Base-by-base conservation (phyloP, 2,113 vertebrate species). In the Castor canadensis region DNA sequence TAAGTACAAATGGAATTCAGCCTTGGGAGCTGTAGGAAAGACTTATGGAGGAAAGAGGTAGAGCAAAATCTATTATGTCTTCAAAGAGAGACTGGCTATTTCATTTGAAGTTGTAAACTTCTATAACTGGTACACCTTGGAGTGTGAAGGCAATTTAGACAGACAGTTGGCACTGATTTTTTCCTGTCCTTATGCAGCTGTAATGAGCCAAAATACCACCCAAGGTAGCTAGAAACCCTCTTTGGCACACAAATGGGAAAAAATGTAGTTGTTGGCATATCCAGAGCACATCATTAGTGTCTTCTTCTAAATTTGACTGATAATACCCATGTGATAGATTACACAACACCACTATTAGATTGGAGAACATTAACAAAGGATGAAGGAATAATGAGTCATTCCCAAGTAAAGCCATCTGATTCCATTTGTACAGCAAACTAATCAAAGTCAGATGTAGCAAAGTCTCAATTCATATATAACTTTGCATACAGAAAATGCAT, bases 311-410 rank as follows among this genome's bases (percentile, higher is more conserved):
- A 87, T 67, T 62, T 84, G 80, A 52, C 67, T 77, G 71, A 49
- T 87, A 85, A 80, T 38, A 87, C 28, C 54, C 84, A n/a, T 54
- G 40, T 56, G 72, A 89, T 17, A 71, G 69, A 87, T 95, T 84
- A 77, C 54, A 92, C 64, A 92, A 40, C n/a, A 49, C 54, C 20
- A 56, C 56, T 87, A 81, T 95, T 95, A 90, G 87, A 95, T 97
- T 90, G 52, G 81, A 94, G 49, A 90, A 81, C 92, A 84, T 92
- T 85, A 95, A 62, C 84, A 93, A 60, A 95, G 43, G n/a, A 84
- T 71, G 72, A 89, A 89, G 77, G 56, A 77, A 84, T 66, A 79
- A 87, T 92, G 95, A 95, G 32, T 92, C 94, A 89, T 76, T 82
- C 40, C 66, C 58, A 96, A 79, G 22, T 66, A 92, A 84, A 95